phyloP scores from a whole-genome alignment of 2,113 vertebrate genomes.

The western clawed frog (Xenopus tropicalis) region DNA sequence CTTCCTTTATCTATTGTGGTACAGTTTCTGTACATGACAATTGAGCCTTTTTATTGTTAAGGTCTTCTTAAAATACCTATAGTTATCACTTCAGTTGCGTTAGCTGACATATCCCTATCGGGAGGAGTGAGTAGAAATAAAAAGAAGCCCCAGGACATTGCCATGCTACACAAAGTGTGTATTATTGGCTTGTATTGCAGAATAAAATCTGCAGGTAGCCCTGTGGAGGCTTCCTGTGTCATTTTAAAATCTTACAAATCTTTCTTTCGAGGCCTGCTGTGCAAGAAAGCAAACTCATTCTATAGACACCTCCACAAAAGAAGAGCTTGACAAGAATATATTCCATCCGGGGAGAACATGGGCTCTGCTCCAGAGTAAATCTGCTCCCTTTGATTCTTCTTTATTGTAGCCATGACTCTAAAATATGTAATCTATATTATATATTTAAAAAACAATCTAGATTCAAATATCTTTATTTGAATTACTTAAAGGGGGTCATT shows the following conservation, averaged over 20 bases:
- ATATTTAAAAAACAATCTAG: too few species aligned
- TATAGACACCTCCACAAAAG: slow-evolving; percentile 25
- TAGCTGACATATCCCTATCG: slow-evolving; percentile 41
- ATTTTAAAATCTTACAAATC: slow-evolving; percentile 32
- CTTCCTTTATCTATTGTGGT: slow-evolving; percentile 28
- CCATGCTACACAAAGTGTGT: slow-evolving; percentile 16
- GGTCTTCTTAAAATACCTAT: slow-evolving; percentile 38
- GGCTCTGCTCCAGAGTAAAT: too few species aligned
- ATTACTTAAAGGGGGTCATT: too few species aligned
- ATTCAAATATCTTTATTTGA: too few species aligned
- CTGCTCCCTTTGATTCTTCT: too few species aligned
- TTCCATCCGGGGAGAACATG: too few species aligned
- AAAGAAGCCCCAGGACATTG: slow-evolving; percentile 40
- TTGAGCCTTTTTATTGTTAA: slow-evolving; percentile 35
- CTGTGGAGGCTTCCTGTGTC: slow-evolving; percentile 31
- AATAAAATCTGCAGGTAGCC: slow-evolving; percentile 40
- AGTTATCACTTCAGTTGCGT: slow-evolving; percentile 39
- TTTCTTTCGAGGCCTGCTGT: slow-evolving; percentile 12
- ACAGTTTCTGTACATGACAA: slow-evolving; percentile 38
- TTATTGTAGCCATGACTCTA: too few species aligned
- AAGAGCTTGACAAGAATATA: slow-evolving; percentile 7
- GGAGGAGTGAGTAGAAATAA: slow-evolving; percentile 34
- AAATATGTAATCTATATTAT: too few species aligned
- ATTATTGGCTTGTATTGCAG: slow-evolving; percentile 35
- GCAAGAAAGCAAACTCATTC: slow-evolving; percentile 27